Percentiles rank a stretch among this genome's conserved stretches.
Evolutionary conservation across 2,797 vertebrate genomes (phyloP).

Genomic region (Novumbra hubbsi): DNA sequence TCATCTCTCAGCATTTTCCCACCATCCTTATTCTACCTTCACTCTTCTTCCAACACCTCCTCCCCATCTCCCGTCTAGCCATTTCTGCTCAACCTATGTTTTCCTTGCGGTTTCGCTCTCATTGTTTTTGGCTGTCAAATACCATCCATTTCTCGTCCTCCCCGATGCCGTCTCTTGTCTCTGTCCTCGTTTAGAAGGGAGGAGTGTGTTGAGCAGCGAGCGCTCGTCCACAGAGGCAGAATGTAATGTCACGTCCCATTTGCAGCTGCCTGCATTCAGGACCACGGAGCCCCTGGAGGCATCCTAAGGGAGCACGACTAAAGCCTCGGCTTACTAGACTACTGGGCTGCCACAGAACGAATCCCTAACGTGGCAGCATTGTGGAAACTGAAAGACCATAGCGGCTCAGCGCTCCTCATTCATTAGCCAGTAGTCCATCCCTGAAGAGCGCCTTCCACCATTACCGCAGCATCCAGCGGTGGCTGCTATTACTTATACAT

Average conservation of each 20-base stretch:
- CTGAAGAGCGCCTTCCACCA: conserved; percentile 26
- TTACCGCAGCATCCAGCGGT: conserved; percentile 19
- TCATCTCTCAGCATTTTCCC: conserved; percentile 9
- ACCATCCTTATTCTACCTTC: not conserved
- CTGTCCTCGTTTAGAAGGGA: not conserved
- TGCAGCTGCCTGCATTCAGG: conserved; percentile 32
- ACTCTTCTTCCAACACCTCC: not conserved
- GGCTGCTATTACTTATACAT: conserved; percentile 47
- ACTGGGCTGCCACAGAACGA: conserved; percentile 5
- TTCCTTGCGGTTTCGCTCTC: conserved; percentile 15
- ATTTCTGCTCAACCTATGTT: conserved; percentile 3
- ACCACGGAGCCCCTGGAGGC: conserved; percentile 29
- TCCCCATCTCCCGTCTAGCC: not conserved
- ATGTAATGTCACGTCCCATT: conserved; percentile 54
- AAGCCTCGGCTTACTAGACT: conserved; percentile 16
- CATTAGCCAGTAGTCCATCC: not conserved
- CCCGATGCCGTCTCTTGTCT: not conserved
- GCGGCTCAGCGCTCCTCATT: not conserved
- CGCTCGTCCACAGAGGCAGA: conserved; percentile 39
- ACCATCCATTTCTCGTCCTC: conserved; percentile 21
- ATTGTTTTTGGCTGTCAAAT: not conserved
- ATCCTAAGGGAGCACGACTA: conserved; percentile 47
- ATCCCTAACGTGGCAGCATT: conserved; percentile 2
- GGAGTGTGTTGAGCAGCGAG: not conserved
- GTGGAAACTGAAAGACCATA: not conserved